These are phyloP conservation scores for Apistogramma diplotaenia DNA, from an alignment of 2,113 vertebrate species.

Conservation along the genomic window DNA sequence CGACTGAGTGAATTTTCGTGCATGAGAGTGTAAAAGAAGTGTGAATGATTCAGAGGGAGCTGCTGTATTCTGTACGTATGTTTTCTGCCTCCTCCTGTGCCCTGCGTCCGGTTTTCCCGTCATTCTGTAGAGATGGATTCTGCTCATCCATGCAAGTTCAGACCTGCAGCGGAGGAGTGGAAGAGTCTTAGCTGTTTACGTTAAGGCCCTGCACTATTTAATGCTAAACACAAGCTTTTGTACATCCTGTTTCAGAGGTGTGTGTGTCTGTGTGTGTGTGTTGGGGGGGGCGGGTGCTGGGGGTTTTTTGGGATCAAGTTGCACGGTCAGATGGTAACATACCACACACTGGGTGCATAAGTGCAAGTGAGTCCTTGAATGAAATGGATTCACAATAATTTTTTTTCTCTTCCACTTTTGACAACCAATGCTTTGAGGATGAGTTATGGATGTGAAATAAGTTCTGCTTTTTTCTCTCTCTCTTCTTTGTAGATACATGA, in stretches of 20 bases:
- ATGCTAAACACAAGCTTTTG: constrained; percentile 73
- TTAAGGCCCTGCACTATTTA: constrained; percentile 65
- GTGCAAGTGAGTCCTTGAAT: constrained; percentile 38
- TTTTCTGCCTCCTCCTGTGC: constrained; percentile 2
- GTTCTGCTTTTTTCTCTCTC: background rate
- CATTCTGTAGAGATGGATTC: constrained; percentile 37
- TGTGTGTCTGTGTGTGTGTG: constrained; percentile 43
- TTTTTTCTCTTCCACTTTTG: constrained; percentile 29
- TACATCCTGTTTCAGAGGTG: constrained; percentile 65
- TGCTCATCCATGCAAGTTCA: constrained; percentile 29
- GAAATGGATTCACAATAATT: constrained; percentile 40
- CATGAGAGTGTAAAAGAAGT: constrained; percentile 4
- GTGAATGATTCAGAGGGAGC: constrained; percentile 38
- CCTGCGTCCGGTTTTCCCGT: constrained; percentile 38
- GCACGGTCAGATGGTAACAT: constrained; percentile 37
- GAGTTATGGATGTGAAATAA: constrained; percentile 64
- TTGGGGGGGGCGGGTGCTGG: background rate
- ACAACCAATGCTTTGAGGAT: constrained; percentile 59
- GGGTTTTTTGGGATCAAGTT: constrained; percentile 4
- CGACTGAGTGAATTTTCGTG: constrained; percentile 35
- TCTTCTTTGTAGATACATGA: constrained; percentile 65
- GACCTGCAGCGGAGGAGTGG: constrained; percentile 3
- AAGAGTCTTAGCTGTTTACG: constrained; percentile 55
- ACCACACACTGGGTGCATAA: constrained; percentile 53
- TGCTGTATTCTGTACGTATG: constrained; percentile 51